phyloP scores from a whole-genome alignment of 1,140 invertebrate genomes.

The Lepidurus couesii region DNA sequence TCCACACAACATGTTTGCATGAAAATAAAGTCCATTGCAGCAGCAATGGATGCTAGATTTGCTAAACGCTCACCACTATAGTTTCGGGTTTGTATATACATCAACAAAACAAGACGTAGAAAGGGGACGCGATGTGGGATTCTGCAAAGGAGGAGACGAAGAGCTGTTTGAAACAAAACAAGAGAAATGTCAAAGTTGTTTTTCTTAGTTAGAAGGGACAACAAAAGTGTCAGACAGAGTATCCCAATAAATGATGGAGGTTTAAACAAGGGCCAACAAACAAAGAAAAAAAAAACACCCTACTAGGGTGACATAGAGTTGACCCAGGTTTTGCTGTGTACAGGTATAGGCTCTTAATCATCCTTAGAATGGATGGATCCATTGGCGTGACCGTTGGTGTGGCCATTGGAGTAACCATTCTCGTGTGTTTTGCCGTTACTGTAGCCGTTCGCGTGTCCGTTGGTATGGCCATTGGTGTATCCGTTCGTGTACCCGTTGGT shows the following conservation, averaged over 20 bases:
- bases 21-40: background rate
- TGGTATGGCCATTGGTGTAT: constrained; percentile 36
- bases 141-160: background rate
- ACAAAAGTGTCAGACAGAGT: background rate
- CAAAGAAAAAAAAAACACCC: background rate
- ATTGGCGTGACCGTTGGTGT: constrained; percentile 38
- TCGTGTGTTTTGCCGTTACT: constrained; percentile 35
- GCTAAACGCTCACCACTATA: constrained; percentile 5
- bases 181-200: background rate
- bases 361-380: constrained; percentile 34
- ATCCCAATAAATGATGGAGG: constrained; percentile 9
- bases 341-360: constrained; percentile 30
- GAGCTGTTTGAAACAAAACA: background rate
- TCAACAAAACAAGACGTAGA: background rate
- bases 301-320: background rate
- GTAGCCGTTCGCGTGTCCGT: constrained; percentile 37
- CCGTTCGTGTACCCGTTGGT: constrained; percentile 32
- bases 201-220: background rate
- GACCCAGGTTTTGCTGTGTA: background rate
- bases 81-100: constrained; percentile 10
- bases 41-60: background rate
- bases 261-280: background rate
- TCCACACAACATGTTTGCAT: constrained; percentile 6
- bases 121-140: background rate
- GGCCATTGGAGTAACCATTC: constrained; percentile 38